These are phyloP conservation scores for Chamaetylas fuelleborni DNA, from an alignment of 2,113 vertebrate genomes.

Conservation along the genomic window DNA sequence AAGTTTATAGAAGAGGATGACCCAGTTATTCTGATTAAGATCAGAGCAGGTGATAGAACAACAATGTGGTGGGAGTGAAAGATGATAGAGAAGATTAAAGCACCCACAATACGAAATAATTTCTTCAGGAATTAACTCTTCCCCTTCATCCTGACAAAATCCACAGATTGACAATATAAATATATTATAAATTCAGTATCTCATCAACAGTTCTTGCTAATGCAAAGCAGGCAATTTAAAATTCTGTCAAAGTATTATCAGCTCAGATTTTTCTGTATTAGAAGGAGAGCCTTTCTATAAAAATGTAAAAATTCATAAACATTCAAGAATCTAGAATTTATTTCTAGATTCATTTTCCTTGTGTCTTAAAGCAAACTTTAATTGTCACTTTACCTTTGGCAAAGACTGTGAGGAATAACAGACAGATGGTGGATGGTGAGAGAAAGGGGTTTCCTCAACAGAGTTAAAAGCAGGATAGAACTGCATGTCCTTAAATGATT, in stretches of 20 bases:
- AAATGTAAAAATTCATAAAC: not conserved
- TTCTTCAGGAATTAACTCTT: not conserved
- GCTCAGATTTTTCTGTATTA: not conserved
- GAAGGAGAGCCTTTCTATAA: not conserved
- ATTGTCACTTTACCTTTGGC: not conserved
- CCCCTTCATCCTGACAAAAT: not conserved
- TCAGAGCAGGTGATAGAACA: not conserved
- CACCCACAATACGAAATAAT: not conserved
- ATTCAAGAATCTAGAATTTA: not conserved
- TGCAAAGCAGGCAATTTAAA: not conserved
- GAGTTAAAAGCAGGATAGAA: not conserved
- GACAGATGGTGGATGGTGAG: not conserved
- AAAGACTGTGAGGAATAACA: not conserved
- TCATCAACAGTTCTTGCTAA: not conserved
- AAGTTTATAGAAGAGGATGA: constrained; percentile 10
- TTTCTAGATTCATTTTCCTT: not conserved
- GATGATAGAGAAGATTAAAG: not conserved
- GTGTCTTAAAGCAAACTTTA: not conserved
- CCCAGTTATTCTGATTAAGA: constrained; percentile 28
- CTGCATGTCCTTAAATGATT: not conserved
- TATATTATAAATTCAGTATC: not conserved
- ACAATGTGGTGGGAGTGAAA: not conserved
- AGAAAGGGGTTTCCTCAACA: not conserved
- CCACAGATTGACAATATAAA: not conserved
- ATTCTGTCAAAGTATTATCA: not conserved